Base-by-base conservation (phyloP, 2,797 vertebrate species). In the Cossypha niveicapilla region DNA sequence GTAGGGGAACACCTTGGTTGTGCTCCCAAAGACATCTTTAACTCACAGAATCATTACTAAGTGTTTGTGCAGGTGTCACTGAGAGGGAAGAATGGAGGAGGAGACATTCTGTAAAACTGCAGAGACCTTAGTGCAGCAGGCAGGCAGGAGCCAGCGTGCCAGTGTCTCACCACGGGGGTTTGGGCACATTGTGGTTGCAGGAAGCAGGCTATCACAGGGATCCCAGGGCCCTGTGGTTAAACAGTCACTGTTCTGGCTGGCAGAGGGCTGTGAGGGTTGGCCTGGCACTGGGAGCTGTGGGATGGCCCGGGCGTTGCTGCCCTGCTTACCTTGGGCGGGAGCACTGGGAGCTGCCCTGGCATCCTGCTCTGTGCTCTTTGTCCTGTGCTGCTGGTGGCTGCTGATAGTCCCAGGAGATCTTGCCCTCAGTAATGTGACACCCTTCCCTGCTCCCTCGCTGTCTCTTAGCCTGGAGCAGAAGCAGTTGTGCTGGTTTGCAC, bases 361-460 rank as follows among this genome's bases (percentile, higher is more conserved):
- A 6, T 2, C 10, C 60, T 61, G 90, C 87, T 79, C 83, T 1
- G 1, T 81, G 92, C 81, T 56, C 81, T 86, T 89, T 81, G 87
- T 39, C 87, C 92, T 30, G 17, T 2, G 4, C 61, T 0, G 0
- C 54, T 39, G 63, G 60, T 0, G 0, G 7, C 39, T 68, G 48
- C 73, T 70, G 63, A 34, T 28, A 51, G 57, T 74, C 35, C 32
- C 53, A 13, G 62, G 54, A 88, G 74, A 67, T 86, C 25, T 54
- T 89, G 45, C 34, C 62, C 62, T 87, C 63, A 2, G 39, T 30
- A 27, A 18, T 0, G 1, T 58, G 71, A 15, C 45, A 5, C 74
- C 58, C 41, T 66, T 51, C 32, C 57, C 47, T 18, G 13, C 27
- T 88, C 44, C 84, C 47, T 66, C 4, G 22, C 27, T 16, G 0